Conservation (phyloP, 2,113 vertebrate species). For the Pterophyllum scalare region DNA sequence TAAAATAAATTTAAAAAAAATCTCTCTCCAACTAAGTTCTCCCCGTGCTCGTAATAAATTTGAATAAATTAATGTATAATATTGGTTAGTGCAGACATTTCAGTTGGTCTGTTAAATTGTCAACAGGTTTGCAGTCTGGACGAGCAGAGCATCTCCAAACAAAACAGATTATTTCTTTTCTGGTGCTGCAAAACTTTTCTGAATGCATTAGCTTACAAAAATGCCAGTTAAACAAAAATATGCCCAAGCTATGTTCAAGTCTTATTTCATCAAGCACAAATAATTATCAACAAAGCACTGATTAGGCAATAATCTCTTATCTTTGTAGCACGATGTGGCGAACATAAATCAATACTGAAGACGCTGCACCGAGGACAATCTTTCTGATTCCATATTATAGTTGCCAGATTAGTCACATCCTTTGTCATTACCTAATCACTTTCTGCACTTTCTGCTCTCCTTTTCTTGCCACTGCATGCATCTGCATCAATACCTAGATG, state of each 20-base stretch:
- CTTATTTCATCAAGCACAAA: conserved; percentile 5
- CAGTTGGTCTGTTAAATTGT: not conserved
- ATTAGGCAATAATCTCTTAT: not conserved
- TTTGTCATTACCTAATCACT: not conserved
- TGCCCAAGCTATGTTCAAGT: not conserved
- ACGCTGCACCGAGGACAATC: not conserved
- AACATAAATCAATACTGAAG: not conserved
- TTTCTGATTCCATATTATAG: rapidly evolving
- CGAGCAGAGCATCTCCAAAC: conserved; percentile 1
- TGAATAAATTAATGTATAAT: conserved; percentile 15
- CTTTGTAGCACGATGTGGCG: not conserved
- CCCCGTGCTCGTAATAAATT: not conserved
- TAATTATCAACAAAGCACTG: conserved; percentile 1
- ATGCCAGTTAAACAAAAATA: conserved; percentile 17
- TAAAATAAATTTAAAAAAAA: not conserved
- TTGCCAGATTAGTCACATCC: not conserved
- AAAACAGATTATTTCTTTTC: conserved; percentile 22
- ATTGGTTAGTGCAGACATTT: not conserved
- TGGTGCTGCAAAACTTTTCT: conserved; percentile 27
- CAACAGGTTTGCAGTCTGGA: not conserved
- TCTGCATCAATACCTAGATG: not conserved
- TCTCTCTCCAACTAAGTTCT: too few species aligned
- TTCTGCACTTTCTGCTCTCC: too few species aligned
- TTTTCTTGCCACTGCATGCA: not conserved
- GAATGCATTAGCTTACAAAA: conserved; percentile 38